These are phyloP conservation scores for Sorex fumeus DNA, from an alignment of 2,113 vertebrate species.

Conservation along the genomic window DNA sequence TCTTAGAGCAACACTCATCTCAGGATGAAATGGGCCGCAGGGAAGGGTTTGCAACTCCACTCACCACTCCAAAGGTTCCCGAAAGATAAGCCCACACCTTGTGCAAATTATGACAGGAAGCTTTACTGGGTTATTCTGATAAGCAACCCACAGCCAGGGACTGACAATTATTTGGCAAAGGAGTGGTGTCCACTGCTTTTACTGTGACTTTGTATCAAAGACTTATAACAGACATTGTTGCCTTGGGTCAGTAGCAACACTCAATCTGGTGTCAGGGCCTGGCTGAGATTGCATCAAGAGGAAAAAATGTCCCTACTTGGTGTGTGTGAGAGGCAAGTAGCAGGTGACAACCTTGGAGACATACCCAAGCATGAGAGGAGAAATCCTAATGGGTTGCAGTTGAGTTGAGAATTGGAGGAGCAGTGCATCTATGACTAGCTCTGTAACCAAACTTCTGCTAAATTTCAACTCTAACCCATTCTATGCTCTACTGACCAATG, in stretches of 20 bases:
- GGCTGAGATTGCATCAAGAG: conserved; percentile 68
- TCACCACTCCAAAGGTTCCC: conserved; percentile 85
- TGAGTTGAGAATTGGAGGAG: not conserved
- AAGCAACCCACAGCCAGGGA: conserved; percentile 85
- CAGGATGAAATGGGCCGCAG: conserved; percentile 85
- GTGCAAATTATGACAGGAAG: conserved; percentile 90
- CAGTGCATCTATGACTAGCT: not conserved
- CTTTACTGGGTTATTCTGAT: conserved; percentile 82
- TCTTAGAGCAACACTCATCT: conserved; percentile 66
- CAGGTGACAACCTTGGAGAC: conserved; percentile 50
- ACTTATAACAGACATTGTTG: conserved; percentile 54
- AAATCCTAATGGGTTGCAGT: rapidly evolving
- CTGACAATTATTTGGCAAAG: conserved; percentile 89
- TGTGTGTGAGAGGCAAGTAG: conserved; percentile 6
- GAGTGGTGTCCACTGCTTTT: conserved; percentile 83
- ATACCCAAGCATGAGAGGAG: conserved; percentile 36
- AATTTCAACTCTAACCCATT: not conserved
- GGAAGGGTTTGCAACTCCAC: conserved; percentile 76
- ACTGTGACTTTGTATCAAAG: conserved; percentile 85
- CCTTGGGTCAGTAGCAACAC: not conserved
- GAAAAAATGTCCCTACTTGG: conserved; percentile 27
- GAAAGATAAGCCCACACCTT: conserved; percentile 89
- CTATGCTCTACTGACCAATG: not conserved
- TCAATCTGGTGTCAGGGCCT: conserved; percentile 51
- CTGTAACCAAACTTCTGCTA: not conserved